Base-by-base conservation (phyloP, 2,797 vertebrate species). In the Chiroxiphia lanceolata region DNA sequence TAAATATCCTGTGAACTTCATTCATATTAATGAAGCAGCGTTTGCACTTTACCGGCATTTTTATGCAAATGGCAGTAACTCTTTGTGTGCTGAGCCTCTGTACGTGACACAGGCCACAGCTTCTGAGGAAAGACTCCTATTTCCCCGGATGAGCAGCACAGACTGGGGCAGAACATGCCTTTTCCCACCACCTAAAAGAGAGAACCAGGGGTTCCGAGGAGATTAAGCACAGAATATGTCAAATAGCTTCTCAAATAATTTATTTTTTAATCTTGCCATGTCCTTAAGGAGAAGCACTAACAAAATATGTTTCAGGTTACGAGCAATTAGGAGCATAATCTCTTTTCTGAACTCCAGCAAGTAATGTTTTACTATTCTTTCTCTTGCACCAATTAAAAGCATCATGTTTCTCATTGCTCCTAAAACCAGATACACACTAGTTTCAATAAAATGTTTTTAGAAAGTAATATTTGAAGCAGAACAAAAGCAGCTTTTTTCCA, bases 1-100 rank as follows among this genome's bases (percentile, higher is more conserved):
- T 97, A 94, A 96, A 94, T 94, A 89, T 96, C 82, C 89, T 93
- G 85, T 87, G 91, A 95, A 85, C 78, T 83, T 96, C 94, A 89
- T 96, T 90, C 95, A 91, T 93, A 88, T 96, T 95, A 95, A 93
- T 94, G 82, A 93, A 81, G 76, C 74, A 50, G 79, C 76, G 5
- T 54, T 86, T 96, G 75, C 78, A 96, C 93, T 90, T 84, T 53
- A 4, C 40, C 67, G 65, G 94, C 88, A 81, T 91, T 95, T 87
- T 86, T 22, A 94, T 88, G 89, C 70, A 93, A 92, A 91, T 93
- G 13, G 33, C 47, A 42, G 80, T 93, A 96, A 94, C 94, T 90
- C 83, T 83, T 72, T 89, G 59, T 76, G 56, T 36, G 47, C 83
- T 60, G 0, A 9, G 33, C 13, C 31, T 76, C 77, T 33, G 6